Conservation (phyloP, 2,888 invertebrate genomes). For the Elegia similella region DNA sequence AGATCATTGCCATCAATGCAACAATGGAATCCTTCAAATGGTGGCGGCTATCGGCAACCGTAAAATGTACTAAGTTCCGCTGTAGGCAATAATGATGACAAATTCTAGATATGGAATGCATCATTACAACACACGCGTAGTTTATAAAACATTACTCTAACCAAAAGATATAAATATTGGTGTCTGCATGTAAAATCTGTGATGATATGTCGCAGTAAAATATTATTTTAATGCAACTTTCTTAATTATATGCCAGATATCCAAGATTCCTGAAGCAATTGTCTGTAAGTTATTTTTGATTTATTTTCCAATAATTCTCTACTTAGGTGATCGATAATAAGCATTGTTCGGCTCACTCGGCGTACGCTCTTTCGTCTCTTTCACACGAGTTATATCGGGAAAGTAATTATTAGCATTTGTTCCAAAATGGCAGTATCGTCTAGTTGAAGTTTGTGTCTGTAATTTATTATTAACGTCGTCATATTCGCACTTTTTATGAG, state of each 20-base stretch:
- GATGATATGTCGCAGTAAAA: constrained; percentile 28
- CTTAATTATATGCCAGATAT: constrained; percentile 29
- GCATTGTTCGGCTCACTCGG: constrained; percentile 42
- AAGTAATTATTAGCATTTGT: constrained; percentile 62
- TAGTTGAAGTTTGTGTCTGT: constrained; percentile 51
- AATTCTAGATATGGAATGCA: constrained; percentile 23
- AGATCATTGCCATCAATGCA: constrained; percentile 76
- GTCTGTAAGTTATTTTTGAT: constrained; percentile 37
- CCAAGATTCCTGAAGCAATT: constrained; percentile 29
- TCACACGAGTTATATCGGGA: constrained; percentile 48
- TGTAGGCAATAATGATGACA: constrained; percentile 43
- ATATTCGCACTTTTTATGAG: constrained; percentile 60
- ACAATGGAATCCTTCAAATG: constrained; percentile 75
- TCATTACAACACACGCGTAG: not conserved
- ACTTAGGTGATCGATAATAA: constrained; percentile 44
- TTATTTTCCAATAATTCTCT: constrained; percentile 52
- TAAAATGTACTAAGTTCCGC: constrained; percentile 59
- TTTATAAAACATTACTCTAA: not conserved
- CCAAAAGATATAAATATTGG: constrained; percentile 35
- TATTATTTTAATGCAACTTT: constrained; percentile 29
- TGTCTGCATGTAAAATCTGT: constrained; percentile 19
- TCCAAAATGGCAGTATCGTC: constrained; percentile 57
- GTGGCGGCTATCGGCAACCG: constrained; percentile 71
- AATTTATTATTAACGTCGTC: constrained; percentile 67
- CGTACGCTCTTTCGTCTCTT: constrained; percentile 37